These are phyloP conservation scores for Cetoscarus ocellatus DNA, from an alignment of 2,797 vertebrate genomes.

Conservation along the genomic window DNA sequence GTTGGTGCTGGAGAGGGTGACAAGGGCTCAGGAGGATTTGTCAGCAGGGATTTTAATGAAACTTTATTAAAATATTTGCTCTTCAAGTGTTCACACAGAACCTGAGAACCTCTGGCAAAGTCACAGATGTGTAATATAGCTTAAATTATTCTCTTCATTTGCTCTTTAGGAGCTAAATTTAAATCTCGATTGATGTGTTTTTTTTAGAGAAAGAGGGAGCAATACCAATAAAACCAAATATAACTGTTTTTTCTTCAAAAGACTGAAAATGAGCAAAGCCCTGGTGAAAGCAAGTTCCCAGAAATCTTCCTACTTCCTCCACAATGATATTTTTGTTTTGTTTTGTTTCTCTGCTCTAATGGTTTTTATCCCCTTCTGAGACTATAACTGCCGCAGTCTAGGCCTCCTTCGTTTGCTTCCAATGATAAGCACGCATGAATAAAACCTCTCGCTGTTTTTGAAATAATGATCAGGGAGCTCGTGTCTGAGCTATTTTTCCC, in stretches of 20 bases:
- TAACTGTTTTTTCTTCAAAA: constrained; percentile 16
- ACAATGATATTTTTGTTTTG: constrained; percentile 54
- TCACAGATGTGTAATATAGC: constrained; percentile 59
- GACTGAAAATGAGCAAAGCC: constrained; percentile 30
- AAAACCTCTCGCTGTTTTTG: constrained; percentile 60
- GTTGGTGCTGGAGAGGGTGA: constrained; percentile 43
- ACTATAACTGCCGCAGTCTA: constrained; percentile 49
- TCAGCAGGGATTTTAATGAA: constrained; percentile 81
- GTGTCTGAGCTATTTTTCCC: constrained; percentile 28
- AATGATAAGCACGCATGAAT: constrained; percentile 60
- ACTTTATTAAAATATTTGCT: constrained; percentile 80
- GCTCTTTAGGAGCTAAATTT: constrained; percentile 41
- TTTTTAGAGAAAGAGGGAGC: background rate
- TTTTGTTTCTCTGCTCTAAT: constrained; percentile 60
- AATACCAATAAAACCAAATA: constrained; percentile 34
- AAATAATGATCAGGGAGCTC: constrained; percentile 62
- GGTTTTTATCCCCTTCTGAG: constrained; percentile 64
- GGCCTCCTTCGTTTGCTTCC: constrained; percentile 57
- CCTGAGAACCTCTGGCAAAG: constrained; percentile 41
- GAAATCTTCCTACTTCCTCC: constrained; percentile 43
- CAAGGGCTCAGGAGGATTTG: constrained; percentile 77
- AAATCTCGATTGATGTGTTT: constrained; percentile 25
- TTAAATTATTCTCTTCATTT: constrained; percentile 46
- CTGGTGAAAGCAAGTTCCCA: constrained; percentile 41
- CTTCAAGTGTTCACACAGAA: constrained; percentile 57